A percentile compares a stretch with the other conserved stretches of the same genome.
phyloP scores from a whole-genome alignment of 2,797 vertebrate genomes.

The Cephalopachus bancanus region DNA sequence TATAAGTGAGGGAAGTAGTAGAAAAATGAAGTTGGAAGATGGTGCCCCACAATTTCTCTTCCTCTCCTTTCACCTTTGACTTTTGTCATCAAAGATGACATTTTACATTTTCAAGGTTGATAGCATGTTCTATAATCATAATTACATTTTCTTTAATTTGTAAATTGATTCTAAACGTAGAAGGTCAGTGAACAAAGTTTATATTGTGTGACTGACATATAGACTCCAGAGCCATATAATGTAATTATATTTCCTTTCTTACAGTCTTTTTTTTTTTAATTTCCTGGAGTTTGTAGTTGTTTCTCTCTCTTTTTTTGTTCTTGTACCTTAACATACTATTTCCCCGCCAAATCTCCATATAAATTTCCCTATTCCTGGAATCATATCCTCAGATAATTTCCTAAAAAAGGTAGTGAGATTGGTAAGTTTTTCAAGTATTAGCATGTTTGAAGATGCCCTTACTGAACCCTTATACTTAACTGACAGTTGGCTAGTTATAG shows the following conservation, averaged over 20 bases:
- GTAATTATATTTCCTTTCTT: slow-evolving; percentile 14
- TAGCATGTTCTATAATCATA: background rate
- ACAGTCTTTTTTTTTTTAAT: background rate
- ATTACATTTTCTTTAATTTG: background rate
- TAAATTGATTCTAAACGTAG: slow-evolving; percentile 8
- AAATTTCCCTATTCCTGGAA: background rate
- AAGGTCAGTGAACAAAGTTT: background rate
- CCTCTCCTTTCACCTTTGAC: background rate
- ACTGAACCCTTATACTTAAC: slow-evolving; percentile 7
- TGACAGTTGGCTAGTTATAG: background rate
- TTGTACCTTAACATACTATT: background rate
- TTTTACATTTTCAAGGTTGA: slow-evolving; percentile 43
- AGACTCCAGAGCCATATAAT: background rate
- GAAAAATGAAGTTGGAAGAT: slow-evolving; percentile 4
- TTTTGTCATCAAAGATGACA: background rate
- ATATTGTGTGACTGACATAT: background rate
- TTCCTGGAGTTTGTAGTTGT: slow-evolving; percentile 23
- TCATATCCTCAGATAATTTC: background rate
- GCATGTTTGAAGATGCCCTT: background rate
- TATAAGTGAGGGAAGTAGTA: background rate
- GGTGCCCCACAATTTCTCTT: background rate
- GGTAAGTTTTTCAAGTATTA: slow-evolving; percentile 17
- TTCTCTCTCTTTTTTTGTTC: background rate
- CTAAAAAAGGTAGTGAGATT: background rate
- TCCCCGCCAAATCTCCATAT: background rate